A percentile compares a stretch with the other conserved stretches of the same genome.
These are phyloP conservation scores for Drosophila orena DNA, from an alignment of 1,140 invertebrate genomes.

Conservation along the genomic window DNA sequence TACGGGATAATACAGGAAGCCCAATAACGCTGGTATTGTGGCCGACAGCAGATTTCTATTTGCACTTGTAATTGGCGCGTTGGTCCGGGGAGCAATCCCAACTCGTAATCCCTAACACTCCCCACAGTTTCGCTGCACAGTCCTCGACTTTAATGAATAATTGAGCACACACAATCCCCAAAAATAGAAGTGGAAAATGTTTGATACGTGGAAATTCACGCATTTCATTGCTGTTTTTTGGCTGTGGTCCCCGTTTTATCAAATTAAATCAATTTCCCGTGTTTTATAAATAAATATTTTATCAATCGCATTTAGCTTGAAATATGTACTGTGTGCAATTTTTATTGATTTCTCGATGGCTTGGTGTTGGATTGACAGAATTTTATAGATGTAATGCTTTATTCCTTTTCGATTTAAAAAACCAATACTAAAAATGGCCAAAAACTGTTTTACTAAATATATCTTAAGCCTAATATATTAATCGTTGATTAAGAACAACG, in stretches of 20 bases:
- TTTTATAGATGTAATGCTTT: too few relatives aligned
- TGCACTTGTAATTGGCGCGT: constrained; percentile 75
- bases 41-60: constrained; percentile 62
- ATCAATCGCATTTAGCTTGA: constrained; percentile 12
- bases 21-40: constrained; percentile 26
- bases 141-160: constrained; percentile 77
- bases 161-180: constrained; percentile 57
- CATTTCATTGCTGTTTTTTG: constrained; percentile 14
- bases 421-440: too few relatives aligned
- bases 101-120: constrained; percentile 39
- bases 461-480: too few relatives aligned
- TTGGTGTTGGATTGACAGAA: not conserved
- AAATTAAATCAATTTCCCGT: not conserved
- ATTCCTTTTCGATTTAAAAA: too few relatives aligned
- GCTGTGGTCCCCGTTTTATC: not conserved
- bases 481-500: too few relatives aligned
- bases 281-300: constrained; percentile 15
- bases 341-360: not conserved
- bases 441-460: too few relatives aligned
- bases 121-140: constrained; percentile 36
- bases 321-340: not conserved
- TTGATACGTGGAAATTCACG: not conserved
- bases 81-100: constrained; percentile 36
- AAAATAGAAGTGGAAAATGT: constrained; percentile 37
- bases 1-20: constrained; percentile 7